These are phyloP conservation scores for Oryzias curvinotus DNA, from an alignment of 2,113 vertebrate species.

Conservation along the genomic window DNA sequence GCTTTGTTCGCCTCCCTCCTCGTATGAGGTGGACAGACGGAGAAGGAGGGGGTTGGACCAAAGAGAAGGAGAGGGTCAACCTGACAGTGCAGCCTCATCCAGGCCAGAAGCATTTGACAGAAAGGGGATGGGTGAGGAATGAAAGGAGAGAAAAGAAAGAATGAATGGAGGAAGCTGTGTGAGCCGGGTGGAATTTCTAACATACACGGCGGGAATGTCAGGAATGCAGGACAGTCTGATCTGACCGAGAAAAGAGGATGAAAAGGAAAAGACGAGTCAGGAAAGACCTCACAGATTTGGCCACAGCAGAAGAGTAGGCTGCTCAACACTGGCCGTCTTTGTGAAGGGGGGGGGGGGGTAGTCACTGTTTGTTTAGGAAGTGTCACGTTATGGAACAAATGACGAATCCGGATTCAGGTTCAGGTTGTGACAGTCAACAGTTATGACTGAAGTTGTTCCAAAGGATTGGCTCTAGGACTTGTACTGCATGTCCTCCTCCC, in stretches of 20 bases:
- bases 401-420: conserved; percentile 46
- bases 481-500: conserved; percentile 31
- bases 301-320: conserved; percentile 12
- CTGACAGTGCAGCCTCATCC: conserved; percentile 15
- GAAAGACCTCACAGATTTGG: conserved; percentile 22
- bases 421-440: conserved; percentile 29
- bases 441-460: conserved; percentile 9
- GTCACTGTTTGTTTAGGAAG: conserved; percentile 35
- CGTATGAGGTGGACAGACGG: conserved; percentile 17
- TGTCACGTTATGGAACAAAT: conserved; percentile 48
- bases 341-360: conserved; percentile 33
- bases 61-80: conserved; percentile 12
- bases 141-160: conserved; percentile 60
- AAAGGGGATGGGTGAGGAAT: conserved; percentile 35
- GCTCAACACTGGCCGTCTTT: conserved; percentile 37
- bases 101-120: conserved; percentile 46
- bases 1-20: conserved; percentile 38
- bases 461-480: conserved; percentile 34
- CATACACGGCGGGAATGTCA: conserved; percentile 88
- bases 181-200: conserved; percentile 88
- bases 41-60: neutral
- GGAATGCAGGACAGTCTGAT: conserved; percentile 87
- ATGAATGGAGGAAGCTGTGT: conserved; percentile 44
- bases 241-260: conserved; percentile 52
- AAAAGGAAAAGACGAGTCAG: conserved; percentile 39